Conservation (phyloP, 2,888 invertebrate genomes). For the Lepidonotus clava region DNA sequence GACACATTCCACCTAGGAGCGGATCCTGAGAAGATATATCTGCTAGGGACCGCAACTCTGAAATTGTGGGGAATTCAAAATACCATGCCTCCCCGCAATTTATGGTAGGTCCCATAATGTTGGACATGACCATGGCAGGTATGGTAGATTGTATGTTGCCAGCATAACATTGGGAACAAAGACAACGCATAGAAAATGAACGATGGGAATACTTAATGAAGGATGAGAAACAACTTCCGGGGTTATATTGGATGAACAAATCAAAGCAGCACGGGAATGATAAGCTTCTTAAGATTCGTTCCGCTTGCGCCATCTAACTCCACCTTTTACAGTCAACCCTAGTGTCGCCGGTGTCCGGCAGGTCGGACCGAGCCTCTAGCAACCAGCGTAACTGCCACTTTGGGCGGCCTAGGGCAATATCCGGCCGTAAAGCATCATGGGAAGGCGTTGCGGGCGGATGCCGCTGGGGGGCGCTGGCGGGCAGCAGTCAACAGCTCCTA, state of each 20-base stretch:
- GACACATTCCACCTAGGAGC: no score
- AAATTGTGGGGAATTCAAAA: no score
- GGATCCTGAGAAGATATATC: no score
- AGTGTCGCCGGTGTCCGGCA: neutral
- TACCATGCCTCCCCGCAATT: no score
- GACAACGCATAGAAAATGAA: no score
- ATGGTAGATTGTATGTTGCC: no score
- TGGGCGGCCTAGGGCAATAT: neutral
- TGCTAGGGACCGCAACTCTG: no score
- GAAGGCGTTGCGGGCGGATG: neutral
- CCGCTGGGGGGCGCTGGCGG: neutral
- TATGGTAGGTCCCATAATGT: no score
- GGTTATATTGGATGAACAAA: constrained; percentile 7
- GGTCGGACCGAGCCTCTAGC: neutral
- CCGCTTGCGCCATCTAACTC: neutral
- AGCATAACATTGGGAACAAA: no score
- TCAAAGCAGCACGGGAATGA: neutral
- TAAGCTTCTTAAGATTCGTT: constrained; percentile 2
- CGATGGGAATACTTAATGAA: no score
- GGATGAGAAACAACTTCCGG: no score
- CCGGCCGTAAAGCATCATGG: constrained; percentile 2
- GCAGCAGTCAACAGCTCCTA: neutral
- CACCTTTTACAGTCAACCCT: neutral
- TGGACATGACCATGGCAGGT: no score
- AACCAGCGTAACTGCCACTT: neutral